Conservation (phyloP, 2,888 invertebrate species). For the Pyrgus malvae region DNA sequence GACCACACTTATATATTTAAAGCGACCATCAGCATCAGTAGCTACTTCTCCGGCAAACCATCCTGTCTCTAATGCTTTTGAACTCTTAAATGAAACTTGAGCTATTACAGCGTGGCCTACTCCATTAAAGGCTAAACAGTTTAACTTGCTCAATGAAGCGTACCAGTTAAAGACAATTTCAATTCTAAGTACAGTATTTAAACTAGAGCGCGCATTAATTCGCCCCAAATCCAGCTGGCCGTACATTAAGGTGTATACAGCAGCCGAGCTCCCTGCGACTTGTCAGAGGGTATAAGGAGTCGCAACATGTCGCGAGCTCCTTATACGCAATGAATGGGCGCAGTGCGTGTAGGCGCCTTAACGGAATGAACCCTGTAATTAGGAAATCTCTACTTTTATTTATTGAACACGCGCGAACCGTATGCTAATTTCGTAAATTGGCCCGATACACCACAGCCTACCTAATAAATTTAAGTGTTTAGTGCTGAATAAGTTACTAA, state of each 20-base stretch:
- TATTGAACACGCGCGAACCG: constrained; percentile 23
- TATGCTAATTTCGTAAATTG: constrained; percentile 29
- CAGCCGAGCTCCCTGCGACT: constrained; percentile 35
- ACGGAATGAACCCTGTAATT: constrained; percentile 26
- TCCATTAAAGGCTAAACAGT: too few relatives aligned
- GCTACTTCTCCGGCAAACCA: too few relatives aligned
- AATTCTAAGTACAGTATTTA: constrained; percentile 20
- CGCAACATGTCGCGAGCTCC: constrained; percentile 51
- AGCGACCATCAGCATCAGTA: too few relatives aligned
- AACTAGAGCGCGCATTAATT: constrained; percentile 30
- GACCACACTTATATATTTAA: too few relatives aligned
- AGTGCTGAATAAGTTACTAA: constrained; percentile 16
- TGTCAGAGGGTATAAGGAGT: constrained; percentile 43
- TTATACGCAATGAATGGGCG: constrained; percentile 49
- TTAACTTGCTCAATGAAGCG: too few relatives aligned
- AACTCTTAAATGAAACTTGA: too few relatives aligned
- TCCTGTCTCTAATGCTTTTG: too few relatives aligned
- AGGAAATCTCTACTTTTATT: constrained; percentile 29
- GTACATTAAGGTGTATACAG: constrained; percentile 40
- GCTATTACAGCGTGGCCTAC: too few relatives aligned
- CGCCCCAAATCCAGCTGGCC: constrained; percentile 28
- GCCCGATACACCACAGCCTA: constrained; percentile 9
- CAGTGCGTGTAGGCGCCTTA: constrained; percentile 24
- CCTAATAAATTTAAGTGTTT: constrained; percentile 20
- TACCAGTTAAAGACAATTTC: background rate